Conservation (phyloP, 2,113 vertebrate species). For the Apeltes quadracus region DNA sequence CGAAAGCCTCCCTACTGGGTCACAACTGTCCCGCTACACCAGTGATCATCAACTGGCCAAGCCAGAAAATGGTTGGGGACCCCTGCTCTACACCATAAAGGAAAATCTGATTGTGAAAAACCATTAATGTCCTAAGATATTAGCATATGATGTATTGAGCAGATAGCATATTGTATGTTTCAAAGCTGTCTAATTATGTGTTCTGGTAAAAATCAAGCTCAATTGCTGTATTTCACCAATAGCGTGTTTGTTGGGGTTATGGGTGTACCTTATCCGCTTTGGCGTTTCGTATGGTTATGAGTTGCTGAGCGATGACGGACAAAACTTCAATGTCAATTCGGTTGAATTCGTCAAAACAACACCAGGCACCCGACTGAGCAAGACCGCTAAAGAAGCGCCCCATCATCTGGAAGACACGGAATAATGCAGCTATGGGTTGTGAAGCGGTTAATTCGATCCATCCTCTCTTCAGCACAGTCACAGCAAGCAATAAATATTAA, state of each 20-base stretch:
- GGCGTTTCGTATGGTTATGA: constrained; percentile 86
- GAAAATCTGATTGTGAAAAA: no score
- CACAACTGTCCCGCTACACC: no score
- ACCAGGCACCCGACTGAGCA: constrained; percentile 87
- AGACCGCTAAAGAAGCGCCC: constrained; percentile 87
- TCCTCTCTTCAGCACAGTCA: background rate
- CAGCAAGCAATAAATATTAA: background rate
- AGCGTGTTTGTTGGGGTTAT: background rate
- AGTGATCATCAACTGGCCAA: no score
- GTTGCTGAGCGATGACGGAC: constrained; percentile 86
- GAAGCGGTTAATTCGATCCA: background rate
- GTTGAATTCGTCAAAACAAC: constrained; percentile 89
- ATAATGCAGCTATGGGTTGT: background rate
- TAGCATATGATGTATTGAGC: no score
- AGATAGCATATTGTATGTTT: no score
- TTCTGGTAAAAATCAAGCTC: no score
- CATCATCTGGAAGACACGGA: constrained; percentile 83
- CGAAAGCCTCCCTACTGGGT: no score
- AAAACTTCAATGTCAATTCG: constrained; percentile 87
- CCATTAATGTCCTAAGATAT: no score
- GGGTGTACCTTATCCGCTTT: constrained; percentile 82
- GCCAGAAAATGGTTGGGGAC: no score
- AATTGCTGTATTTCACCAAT: no score
- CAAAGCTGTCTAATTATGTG: no score
- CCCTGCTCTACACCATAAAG: no score